Percentiles rank a stretch among this genome's conserved stretches.
Evolutionary conservation across 2,797 vertebrate genomes (phyloP).

Genomic region (Carapus acus): DNA sequence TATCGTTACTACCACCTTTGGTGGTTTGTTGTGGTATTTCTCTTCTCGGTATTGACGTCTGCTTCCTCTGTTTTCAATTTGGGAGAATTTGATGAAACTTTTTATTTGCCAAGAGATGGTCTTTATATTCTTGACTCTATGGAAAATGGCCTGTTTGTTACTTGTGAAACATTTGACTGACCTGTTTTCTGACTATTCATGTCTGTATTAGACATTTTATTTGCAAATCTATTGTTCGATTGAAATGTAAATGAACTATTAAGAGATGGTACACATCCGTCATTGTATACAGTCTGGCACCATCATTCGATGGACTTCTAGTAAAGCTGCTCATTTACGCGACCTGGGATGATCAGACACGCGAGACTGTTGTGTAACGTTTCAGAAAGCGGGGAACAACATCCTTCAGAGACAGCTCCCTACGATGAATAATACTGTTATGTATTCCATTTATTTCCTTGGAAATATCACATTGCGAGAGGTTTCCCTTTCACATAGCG

Average conservation of each 20-base stretch:
- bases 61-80: slow-evolving; percentile 60
- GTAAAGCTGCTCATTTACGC: slow-evolving; percentile 85
- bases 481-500: slow-evolving; percentile 86
- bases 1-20: slow-evolving; percentile 74
- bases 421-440: slow-evolving; percentile 89
- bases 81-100: slow-evolving; percentile 45
- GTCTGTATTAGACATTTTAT: slow-evolving; percentile 99
- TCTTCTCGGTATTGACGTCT: slow-evolving; percentile 53
- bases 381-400: slow-evolving; percentile 62
- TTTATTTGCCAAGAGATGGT: slow-evolving; percentile 62
- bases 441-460: slow-evolving; percentile 88
- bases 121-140: slow-evolving; percentile 77
- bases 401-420: slow-evolving; percentile 84
- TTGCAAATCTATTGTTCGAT: slow-evolving; percentile 99
- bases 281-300: slow-evolving; percentile 94
- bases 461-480: slow-evolving; percentile 84
- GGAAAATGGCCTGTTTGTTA: slow-evolving; percentile 80
- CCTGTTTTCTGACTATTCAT: slow-evolving; percentile 89
- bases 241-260: slow-evolving; percentile 94
- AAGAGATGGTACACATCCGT: slow-evolving; percentile 97
- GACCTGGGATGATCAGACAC: slow-evolving; percentile 86
- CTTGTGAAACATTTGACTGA: slow-evolving; percentile 89
- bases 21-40: slow-evolving; percentile 69
- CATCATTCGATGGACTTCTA: slow-evolving; percentile 96
- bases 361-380: slow-evolving; percentile 61